A percentile compares a stretch with the other conserved stretches of the same genome.
Conservation (phyloP, 2,888 invertebrate species). For the Pyrgus malvae region DNA sequence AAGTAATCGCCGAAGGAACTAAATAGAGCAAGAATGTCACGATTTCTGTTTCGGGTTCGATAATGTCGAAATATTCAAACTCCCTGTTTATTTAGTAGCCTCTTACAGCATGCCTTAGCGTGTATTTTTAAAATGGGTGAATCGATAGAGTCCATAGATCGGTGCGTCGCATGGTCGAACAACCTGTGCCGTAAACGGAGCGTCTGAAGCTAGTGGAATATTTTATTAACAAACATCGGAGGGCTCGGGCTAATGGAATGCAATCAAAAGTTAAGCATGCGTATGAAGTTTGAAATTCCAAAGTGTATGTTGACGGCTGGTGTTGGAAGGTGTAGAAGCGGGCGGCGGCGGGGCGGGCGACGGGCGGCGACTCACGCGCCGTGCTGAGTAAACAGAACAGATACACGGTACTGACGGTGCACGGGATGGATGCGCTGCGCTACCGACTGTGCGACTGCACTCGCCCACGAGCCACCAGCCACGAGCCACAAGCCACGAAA, state of each 20-base stretch:
- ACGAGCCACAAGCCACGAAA: no score
- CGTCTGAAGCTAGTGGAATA: conserved; percentile 33
- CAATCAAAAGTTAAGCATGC: conserved; percentile 56
- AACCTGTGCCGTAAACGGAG: background rate
- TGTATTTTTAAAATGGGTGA: conserved; percentile 17
- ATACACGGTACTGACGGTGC: conserved; percentile 48
- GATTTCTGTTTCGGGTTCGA: conserved; percentile 45
- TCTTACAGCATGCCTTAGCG: conserved; percentile 14
- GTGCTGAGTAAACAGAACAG: conserved; percentile 71
- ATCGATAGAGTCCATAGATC: conserved; percentile 2
- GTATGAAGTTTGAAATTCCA: conserved; percentile 60
- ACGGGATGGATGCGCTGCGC: no score
- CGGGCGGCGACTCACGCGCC: conserved; percentile 46
- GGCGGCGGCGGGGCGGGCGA: conserved; percentile 34
- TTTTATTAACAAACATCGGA: conserved; percentile 47
- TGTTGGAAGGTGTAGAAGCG: conserved; percentile 41
- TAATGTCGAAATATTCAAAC: conserved; percentile 23
- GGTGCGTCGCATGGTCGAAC: background rate
- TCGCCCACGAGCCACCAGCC: no score
- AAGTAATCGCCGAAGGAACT: conserved; percentile 62
- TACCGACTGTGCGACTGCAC: no score
- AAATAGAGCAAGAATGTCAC: conserved; percentile 68
- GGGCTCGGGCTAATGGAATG: conserved; percentile 52
- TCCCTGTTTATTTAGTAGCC: conserved; percentile 23
- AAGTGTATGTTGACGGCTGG: conserved; percentile 52